These are phyloP conservation scores for Drosophila albomicans DNA, from an alignment of 1,140 invertebrate species.

Conservation along the genomic window DNA sequence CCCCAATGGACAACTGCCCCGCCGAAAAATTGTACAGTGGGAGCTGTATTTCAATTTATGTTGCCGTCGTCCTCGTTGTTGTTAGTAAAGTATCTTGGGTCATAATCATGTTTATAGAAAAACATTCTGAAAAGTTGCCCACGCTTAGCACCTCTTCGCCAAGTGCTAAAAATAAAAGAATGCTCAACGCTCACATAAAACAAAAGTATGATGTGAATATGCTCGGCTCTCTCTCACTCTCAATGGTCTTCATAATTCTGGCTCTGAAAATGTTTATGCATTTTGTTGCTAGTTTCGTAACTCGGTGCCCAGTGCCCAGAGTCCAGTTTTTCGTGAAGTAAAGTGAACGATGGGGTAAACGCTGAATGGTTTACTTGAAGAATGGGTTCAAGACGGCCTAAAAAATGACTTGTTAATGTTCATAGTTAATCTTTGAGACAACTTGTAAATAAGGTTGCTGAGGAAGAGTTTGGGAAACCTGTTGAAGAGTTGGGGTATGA, in stretches of 20 bases:
- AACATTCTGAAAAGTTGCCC: conserved; percentile 27
- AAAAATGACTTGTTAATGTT: conserved; percentile 21
- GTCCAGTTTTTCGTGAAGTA: background rate
- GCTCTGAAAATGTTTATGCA: conserved; percentile 6
- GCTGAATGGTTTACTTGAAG: background rate
- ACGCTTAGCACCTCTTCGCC: conserved; percentile 47
- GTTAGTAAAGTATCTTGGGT: conserved; percentile 12
- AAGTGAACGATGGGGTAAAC: conserved; percentile 5
- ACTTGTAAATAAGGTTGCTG: conserved; percentile 11
- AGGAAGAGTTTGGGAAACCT: background rate
- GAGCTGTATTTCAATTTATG: conserved; percentile 80
- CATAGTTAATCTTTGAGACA: conserved; percentile 22
- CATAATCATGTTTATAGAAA: conserved; percentile 53
- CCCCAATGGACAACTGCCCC: conserved; percentile 33
- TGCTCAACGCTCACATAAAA: conserved; percentile 11
- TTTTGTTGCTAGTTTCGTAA: conserved; percentile 14
- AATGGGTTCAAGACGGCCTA: conserved; percentile 5
- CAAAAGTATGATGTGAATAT: conserved; percentile 33
- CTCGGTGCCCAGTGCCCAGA: conserved; percentile 1
- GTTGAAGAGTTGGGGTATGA: background rate
- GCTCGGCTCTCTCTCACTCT: conserved; percentile 10
- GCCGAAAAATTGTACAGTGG: conserved; percentile 62
- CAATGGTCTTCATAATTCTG: conserved; percentile 13
- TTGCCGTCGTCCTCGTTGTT: conserved; percentile 15
- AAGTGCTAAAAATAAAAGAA: background rate